phyloP scores from a whole-genome alignment of 1,140 invertebrate genomes.

The Cydia pomonella region DNA sequence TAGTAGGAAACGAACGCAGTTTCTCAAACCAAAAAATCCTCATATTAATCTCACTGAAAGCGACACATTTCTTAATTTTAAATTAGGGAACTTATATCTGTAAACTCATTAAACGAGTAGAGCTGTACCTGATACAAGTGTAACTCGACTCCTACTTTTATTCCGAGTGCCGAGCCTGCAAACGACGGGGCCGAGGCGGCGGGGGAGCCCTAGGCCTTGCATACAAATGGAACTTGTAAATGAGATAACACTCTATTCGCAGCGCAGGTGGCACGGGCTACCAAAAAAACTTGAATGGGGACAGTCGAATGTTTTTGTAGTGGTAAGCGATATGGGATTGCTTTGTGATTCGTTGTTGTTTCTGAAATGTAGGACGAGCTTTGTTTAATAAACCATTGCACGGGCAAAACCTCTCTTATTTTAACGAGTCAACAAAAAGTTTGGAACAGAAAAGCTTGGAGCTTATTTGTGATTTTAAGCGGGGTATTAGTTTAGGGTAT shows the following conservation, averaged over 20 bases:
- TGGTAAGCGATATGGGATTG: conserved; percentile 37
- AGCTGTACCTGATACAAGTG: not conserved
- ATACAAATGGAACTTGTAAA: conserved; percentile 71
- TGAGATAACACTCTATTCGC: conserved; percentile 60
- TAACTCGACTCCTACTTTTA: conserved; percentile 35
- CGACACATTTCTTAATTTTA: not conserved
- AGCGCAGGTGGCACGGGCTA: conserved; percentile 42
- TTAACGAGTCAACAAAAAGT: not conserved
- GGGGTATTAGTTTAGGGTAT: not conserved
- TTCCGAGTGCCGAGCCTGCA: conserved; percentile 45
- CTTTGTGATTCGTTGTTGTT: conserved; percentile 12
- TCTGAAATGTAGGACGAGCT: not conserved
- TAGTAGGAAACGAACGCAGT: no score
- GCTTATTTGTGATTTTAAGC: not conserved
- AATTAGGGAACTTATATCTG: not conserved
- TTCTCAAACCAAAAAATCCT: no score
- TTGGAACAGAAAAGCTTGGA: not conserved
- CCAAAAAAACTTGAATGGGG: conserved; percentile 51
- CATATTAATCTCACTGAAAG: not conserved
- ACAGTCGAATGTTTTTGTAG: conserved; percentile 52
- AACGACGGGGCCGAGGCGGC: conserved; percentile 48
- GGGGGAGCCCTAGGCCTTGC: conserved; percentile 63
- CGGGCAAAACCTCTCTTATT: not conserved
- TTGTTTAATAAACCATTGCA: not conserved
- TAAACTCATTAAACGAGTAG: not conserved